A percentile compares a stretch with the other conserved stretches of the same genome.
phyloP scores from a whole-genome alignment of 2,113 vertebrate genomes.

The Etia nguti region DNA sequence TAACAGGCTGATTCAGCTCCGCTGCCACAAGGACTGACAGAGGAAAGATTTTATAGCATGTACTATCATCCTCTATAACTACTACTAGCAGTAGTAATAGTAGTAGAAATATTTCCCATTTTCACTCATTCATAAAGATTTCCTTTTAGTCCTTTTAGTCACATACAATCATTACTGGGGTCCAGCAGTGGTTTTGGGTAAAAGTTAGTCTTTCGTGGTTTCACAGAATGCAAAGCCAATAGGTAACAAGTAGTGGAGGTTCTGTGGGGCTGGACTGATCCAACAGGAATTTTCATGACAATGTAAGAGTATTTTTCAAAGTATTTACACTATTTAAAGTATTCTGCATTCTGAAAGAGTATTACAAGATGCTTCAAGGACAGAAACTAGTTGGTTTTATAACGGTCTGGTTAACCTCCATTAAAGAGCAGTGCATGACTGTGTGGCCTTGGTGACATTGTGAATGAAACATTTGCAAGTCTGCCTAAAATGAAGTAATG shows the following conservation, averaged over 20 bases:
- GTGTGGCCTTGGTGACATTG: rapidly evolving
- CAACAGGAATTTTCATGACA: background rate
- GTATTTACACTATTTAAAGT: background rate
- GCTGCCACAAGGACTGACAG: background rate
- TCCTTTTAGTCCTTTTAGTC: background rate
- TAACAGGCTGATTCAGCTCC: background rate
- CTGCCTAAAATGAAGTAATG: background rate
- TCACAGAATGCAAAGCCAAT: background rate
- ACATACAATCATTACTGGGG: background rate
- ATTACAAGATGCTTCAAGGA: background rate
- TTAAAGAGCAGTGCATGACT: rapidly evolving
- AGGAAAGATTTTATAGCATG: background rate
- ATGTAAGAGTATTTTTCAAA: too few relatives aligned
- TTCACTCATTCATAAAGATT: background rate
- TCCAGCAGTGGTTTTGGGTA: background rate
- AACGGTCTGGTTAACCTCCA: background rate
- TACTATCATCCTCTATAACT: background rate
- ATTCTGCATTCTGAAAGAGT: background rate
- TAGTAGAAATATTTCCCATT: rapidly evolving
- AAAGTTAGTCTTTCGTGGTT: background rate
- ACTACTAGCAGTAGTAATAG: rapidly evolving
- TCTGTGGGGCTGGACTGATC: rapidly evolving
- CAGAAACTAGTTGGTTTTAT: background rate
- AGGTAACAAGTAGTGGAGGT: background rate
- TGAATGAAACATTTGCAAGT: background rate